Conservation (phyloP, 2,113 vertebrate genomes). For the Amphiprion percula region DNA sequence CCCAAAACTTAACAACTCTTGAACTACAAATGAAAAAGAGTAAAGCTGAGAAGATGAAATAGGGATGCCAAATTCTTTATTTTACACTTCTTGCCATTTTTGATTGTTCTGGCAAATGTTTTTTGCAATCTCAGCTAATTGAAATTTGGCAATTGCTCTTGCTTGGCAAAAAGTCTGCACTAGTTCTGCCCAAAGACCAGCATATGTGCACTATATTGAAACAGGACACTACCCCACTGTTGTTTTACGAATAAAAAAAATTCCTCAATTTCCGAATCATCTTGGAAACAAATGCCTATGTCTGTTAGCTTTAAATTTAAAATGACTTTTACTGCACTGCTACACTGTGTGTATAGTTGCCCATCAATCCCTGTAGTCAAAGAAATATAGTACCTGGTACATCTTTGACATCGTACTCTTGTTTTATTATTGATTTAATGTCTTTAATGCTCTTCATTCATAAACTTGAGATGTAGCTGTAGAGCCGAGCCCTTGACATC, state of each 20-base stretch:
- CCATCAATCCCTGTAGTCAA: neutral
- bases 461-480: slow-evolving; percentile 15
- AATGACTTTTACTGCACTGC: slow-evolving; percentile 3
- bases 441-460: slow-evolving; percentile 38
- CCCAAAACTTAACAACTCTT: slow-evolving; percentile 4
- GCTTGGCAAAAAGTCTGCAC: slow-evolving; percentile 14
- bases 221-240: neutral
- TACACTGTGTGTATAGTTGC: no score
- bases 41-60: slow-evolving; percentile 19
- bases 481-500: slow-evolving; percentile 29
- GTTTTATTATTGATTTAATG: slow-evolving; percentile 42
- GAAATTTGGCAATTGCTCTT: slow-evolving; percentile 27
- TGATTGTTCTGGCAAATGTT: slow-evolving; percentile 20
- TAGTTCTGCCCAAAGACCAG: neutral
- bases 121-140: slow-evolving; percentile 42
- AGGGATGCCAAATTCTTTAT: neutral
- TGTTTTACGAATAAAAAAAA: neutral
- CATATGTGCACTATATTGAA: neutral
- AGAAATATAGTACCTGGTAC: neutral
- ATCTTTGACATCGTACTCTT: slow-evolving; percentile 24
- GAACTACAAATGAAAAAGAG: neutral
- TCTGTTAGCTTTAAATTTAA: neutral
- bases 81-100: slow-evolving; percentile 31
- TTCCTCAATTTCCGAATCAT: neutral
- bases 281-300: neutral